Conservation (phyloP, 2,888 invertebrate genomes). For the Geotrupes spiniger region DNA sequence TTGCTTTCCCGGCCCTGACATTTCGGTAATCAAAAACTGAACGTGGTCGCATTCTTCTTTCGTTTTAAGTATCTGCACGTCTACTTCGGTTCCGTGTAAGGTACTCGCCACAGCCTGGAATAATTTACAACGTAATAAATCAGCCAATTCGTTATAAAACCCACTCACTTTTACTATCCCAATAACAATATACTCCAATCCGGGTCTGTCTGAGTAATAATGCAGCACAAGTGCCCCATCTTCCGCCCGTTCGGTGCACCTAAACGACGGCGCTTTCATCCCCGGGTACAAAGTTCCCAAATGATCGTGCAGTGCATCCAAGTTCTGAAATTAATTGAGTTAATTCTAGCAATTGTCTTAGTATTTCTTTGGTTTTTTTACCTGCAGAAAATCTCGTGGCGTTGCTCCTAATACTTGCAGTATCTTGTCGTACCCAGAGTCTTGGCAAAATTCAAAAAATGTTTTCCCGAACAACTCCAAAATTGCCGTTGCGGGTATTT, state of each 20-base stretch:
- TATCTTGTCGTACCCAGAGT: conserved; percentile 96
- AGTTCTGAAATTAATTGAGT: conserved; percentile 76
- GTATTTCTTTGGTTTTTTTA: too few species aligned
- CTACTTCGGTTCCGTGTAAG: conserved; percentile 88
- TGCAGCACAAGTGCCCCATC: conserved; percentile 89
- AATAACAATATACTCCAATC: conserved; percentile 92
- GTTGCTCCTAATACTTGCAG: conserved; percentile 92
- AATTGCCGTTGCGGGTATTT: conserved; percentile 86
- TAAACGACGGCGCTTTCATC: conserved; percentile 93
- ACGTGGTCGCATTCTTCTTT: conserved; percentile 89
- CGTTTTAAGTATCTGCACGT: conserved; percentile 84
- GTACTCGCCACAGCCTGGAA: conserved; percentile 87
- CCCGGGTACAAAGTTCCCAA: conserved; percentile 91
- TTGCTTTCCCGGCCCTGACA: conserved; percentile 64
- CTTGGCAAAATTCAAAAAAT: conserved; percentile 95
- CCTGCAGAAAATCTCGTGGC: conserved; percentile 91
- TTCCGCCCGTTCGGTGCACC: conserved; percentile 86
- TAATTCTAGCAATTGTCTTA: too few species aligned
- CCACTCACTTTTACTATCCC: conserved; percentile 87
- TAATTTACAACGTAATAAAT: too few species aligned
- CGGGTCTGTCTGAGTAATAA: conserved; percentile 93
- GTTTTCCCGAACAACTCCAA: conserved; percentile 90
- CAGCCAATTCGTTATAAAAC: conserved; percentile 1
- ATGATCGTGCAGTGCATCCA: conserved; percentile 95
- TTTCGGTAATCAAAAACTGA: conserved; percentile 88